Percentiles rank a stretch among this genome's conserved stretches.
Conservation (phyloP, 1,140 invertebrate genomes). For the Myzus persicae region DNA sequence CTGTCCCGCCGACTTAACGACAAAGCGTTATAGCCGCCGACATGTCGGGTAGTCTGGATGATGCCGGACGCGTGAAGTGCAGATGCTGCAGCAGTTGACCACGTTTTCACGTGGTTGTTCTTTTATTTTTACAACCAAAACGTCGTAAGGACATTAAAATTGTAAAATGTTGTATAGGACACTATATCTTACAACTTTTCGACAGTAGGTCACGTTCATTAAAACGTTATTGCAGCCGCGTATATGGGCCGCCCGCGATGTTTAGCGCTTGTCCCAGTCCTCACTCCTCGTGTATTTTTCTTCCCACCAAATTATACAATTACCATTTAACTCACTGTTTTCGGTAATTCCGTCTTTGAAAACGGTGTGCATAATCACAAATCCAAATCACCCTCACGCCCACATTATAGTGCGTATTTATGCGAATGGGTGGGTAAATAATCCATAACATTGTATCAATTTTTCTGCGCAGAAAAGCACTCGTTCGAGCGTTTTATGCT, state of each 20-base stretch:
- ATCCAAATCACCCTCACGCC: neutral
- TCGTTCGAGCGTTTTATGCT: neutral
- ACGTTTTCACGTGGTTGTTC: too few species aligned
- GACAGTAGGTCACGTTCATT: too few species aligned
- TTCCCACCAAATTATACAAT: neutral
- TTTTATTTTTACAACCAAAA: too few species aligned
- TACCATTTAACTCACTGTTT: neutral
- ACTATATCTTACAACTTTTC: neutral
- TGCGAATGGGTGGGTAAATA: neutral
- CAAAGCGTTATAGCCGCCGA: neutral
- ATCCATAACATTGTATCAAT: neutral
- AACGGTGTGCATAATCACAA: neutral
- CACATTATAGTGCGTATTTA: neutral
- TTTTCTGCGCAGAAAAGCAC: neutral
- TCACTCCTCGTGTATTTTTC: neutral
- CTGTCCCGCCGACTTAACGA: neutral
- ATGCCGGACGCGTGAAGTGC: too few species aligned
- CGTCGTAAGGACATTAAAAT: too few species aligned
- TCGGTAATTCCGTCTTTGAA: neutral
- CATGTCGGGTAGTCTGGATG: neutral
- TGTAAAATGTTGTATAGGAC: neutral
- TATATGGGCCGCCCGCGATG: neutral
- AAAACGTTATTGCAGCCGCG: too few species aligned
- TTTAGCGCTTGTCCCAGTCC: neutral
- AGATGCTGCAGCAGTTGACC: too few species aligned